Percentiles rank a stretch among this genome's conserved stretches.
Evolutionary conservation across 2,797 vertebrate species (phyloP).

Genomic region (Gallinago nigripennis): DNA sequence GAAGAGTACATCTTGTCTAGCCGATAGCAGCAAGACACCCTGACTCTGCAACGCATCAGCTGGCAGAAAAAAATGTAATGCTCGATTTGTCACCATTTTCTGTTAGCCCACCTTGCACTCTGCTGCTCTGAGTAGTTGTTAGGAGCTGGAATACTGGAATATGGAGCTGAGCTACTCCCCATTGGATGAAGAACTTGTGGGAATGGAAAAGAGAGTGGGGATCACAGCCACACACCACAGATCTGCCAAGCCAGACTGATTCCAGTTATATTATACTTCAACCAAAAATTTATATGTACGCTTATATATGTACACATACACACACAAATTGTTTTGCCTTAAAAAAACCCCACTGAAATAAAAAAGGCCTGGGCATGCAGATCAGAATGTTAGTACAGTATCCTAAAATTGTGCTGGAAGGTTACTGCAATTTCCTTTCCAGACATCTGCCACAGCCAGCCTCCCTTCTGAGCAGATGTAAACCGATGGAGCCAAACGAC

Average conservation of each 20-base stretch:
- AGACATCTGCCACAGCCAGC: constrained; percentile 19
- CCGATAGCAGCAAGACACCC: neutral
- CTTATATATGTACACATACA: neutral
- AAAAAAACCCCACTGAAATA: neutral
- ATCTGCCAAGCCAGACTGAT: neutral
- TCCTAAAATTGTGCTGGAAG: constrained; percentile 12
- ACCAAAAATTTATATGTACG: neutral
- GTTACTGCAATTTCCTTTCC: constrained; percentile 19
- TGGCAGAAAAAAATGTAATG: neutral
- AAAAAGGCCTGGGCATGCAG: neutral
- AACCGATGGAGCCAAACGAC: neutral
- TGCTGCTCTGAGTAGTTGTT: neutral
- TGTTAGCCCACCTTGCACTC: neutral
- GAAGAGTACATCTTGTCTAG: neutral
- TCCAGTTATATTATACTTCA: neutral
- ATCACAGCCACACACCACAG: neutral
- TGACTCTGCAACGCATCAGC: neutral
- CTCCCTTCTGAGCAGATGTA: neutral
- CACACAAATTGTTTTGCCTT: neutral
- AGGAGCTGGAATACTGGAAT: neutral
- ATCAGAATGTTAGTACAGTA: neutral
- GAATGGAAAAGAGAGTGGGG: neutral
- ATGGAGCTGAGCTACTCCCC: neutral
- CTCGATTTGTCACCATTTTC: neutral
- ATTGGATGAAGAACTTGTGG: neutral